These are phyloP conservation scores for Osmerus eperlanus DNA, from an alignment of 2,113 vertebrate genomes.

Conservation along the genomic window DNA sequence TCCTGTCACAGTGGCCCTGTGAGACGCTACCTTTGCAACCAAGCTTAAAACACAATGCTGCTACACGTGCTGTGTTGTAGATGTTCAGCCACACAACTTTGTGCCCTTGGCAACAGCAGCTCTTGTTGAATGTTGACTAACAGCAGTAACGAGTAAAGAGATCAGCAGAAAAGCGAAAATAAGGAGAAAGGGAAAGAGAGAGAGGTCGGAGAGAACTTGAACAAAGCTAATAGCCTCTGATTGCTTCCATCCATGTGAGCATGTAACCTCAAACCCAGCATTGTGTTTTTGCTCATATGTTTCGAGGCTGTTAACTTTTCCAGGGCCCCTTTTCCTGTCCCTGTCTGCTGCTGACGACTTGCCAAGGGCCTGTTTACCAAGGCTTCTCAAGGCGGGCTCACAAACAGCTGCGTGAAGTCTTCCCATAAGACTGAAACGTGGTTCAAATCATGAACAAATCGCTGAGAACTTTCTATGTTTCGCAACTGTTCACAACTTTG, in stretches of 20 bases:
- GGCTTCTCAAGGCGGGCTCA: constrained; percentile 43
- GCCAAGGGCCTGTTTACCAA: constrained; percentile 59
- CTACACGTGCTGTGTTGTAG: too few relatives aligned
- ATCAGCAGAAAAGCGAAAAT: neutral
- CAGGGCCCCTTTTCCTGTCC: constrained; percentile 33
- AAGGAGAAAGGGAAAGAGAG: neutral
- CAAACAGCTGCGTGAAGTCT: too few relatives aligned
- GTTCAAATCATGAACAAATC: too few relatives aligned
- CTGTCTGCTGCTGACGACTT: constrained; percentile 43
- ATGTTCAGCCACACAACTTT: too few relatives aligned
- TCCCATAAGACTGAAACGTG: too few relatives aligned
- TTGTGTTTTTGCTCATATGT: constrained; percentile 47
- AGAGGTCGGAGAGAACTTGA: constrained; percentile 31
- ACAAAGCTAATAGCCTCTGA: constrained; percentile 57
- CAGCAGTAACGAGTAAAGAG: neutral
- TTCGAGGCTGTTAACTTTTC: constrained; percentile 66
- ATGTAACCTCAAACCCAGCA: constrained; percentile 14
- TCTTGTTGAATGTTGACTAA: neutral
- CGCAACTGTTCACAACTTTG: too few relatives aligned
- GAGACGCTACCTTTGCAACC: too few relatives aligned
- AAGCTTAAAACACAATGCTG: too few relatives aligned
- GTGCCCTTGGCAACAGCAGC: too few relatives aligned
- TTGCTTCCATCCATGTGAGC: constrained; percentile 60
- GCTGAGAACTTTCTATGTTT: too few relatives aligned
- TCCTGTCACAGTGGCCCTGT: too few relatives aligned